phyloP scores from a whole-genome alignment of 2,888 invertebrate species.

The Nematopogon swammerdamellus region DNA sequence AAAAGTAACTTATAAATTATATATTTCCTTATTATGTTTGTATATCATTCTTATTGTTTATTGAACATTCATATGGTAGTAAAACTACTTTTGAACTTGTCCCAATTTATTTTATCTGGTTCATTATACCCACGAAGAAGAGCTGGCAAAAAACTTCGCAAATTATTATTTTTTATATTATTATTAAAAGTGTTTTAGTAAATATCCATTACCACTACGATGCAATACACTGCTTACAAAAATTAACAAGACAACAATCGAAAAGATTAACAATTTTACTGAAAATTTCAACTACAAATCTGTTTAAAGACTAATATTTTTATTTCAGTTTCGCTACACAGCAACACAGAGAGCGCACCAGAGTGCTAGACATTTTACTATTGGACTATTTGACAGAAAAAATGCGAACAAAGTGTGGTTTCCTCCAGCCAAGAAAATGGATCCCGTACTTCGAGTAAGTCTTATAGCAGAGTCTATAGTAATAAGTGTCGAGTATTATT shows the following conservation, averaged over 20 bases:
- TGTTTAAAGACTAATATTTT: too few species aligned
- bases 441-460: slow-evolving; percentile 65
- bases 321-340: slow-evolving; percentile 74
- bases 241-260: too few species aligned
- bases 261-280: too few species aligned
- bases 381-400: slow-evolving; percentile 70
- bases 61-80: too few species aligned
- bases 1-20: too few species aligned
- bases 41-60: too few species aligned
- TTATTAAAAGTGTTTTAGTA: not conserved
- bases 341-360: slow-evolving; percentile 71
- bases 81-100: too few species aligned
- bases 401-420: slow-evolving; percentile 60
- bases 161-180: slow-evolving; percentile 11
- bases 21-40: too few species aligned
- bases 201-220: not conserved
- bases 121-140: too few species aligned
- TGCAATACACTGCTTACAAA: slow-evolving; percentile 1
- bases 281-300: too few species aligned
- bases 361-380: slow-evolving; percentile 72
- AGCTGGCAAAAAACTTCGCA: not conserved
- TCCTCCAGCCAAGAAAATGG: slow-evolving; percentile 60
- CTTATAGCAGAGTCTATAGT: not conserved
- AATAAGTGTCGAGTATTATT: too few species aligned
- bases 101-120: too few species aligned